These are phyloP conservation scores for Tragelaphus imberbis DNA, from an alignment of 2,113 vertebrate genomes.

Conservation along the genomic window DNA sequence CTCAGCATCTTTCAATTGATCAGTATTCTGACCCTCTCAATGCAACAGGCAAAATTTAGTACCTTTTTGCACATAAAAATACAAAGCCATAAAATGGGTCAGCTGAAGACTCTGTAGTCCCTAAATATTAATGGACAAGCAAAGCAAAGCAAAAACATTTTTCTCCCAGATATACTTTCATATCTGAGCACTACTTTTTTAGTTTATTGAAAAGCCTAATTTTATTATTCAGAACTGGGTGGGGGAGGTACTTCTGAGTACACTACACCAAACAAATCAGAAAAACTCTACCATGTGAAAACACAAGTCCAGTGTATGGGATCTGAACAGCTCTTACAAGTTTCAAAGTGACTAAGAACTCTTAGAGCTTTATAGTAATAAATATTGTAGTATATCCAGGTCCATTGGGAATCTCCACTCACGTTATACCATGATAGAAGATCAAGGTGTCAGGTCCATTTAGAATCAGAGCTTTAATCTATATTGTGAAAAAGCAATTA, in stretches of 20 bases:
- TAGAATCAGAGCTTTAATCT: conserved; percentile 80
- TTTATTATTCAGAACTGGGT: background rate
- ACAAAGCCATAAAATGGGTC: background rate
- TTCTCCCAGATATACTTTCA: background rate
- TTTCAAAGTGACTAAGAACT: conserved; percentile 76
- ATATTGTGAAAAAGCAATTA: conserved; percentile 64
- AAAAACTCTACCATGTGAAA: conserved; percentile 67
- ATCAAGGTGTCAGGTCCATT: conserved; percentile 80
- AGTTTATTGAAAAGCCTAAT: background rate
- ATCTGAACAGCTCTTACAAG: conserved; percentile 70
- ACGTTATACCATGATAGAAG: conserved; percentile 72
- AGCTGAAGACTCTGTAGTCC: background rate
- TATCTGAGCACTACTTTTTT: background rate
- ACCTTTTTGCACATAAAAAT: background rate
- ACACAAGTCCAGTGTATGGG: conserved; percentile 57
- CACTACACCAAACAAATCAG: background rate
- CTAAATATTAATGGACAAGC: background rate
- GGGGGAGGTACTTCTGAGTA: background rate
- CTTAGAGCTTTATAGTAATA: conserved; percentile 78
- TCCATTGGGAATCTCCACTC: conserved; percentile 76
- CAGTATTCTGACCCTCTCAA: conserved; percentile 3
- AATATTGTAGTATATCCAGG: conserved; percentile 79
- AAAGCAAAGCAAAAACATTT: background rate
- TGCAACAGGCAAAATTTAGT: background rate
- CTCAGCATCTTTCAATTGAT: background rate